phyloP scores from a whole-genome alignment of 2,797 vertebrate genomes.

The Nasua narica region DNA sequence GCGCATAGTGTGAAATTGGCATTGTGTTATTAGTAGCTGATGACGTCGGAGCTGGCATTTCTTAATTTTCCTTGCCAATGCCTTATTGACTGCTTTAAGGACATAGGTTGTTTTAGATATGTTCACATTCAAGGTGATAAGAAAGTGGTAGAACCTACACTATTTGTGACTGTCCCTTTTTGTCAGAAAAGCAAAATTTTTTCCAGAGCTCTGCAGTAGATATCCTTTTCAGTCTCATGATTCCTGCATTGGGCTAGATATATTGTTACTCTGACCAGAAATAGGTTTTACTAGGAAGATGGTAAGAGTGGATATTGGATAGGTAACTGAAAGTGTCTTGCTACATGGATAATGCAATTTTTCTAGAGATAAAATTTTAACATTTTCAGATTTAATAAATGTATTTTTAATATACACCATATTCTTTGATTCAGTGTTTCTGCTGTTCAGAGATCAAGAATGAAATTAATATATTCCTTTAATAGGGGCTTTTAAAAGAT shows the following conservation, averaged over 20 bases:
- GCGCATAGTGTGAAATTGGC: neutral
- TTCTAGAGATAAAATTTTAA: neutral
- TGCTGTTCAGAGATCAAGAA: neutral
- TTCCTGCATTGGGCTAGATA: neutral
- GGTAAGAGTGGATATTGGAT: neutral
- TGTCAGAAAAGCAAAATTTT: conserved; percentile 15
- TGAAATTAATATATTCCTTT: conserved; percentile 15
- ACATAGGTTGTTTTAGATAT: neutral
- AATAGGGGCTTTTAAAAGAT: conserved; percentile 1
- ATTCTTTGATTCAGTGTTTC: neutral
- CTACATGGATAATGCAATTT: neutral
- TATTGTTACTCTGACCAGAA: neutral
- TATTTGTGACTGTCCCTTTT: neutral
- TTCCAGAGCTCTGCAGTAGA: neutral
- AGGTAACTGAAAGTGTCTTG: neutral
- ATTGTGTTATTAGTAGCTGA: conserved; percentile 1
- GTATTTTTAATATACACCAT: neutral
- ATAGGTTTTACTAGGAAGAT: neutral
- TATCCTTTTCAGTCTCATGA: neutral
- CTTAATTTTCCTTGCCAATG: neutral
- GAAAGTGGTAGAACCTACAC: neutral
- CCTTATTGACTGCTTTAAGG: neutral
- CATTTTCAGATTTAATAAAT: neutral
- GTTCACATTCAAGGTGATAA: conserved; percentile 6
- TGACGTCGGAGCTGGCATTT: neutral